Evolutionary conservation across 2,888 invertebrate species (phyloP), one percentile per base, ranked within the genome.

Genomic region (Deroplatys truncata): DNA sequence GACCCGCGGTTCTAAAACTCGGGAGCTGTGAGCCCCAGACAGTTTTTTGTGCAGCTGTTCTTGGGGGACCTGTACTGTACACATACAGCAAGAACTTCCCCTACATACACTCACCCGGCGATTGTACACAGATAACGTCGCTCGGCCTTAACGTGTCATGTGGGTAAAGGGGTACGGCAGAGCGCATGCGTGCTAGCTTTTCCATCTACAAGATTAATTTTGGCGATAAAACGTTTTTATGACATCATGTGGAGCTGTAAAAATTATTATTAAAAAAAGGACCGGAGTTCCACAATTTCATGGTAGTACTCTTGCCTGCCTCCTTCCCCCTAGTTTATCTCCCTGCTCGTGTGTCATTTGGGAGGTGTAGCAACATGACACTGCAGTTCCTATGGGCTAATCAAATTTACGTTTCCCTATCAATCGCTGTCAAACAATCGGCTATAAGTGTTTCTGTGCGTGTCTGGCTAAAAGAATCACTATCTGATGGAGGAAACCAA

Each of bases 181-280:
- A 20, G 5, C 56, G 25, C 56, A 20, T 72, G 56, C 56, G 56
- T 72, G 56, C 56, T 72, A 72, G 56, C 84, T 16, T 15, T 87
- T 35, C 56, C 83, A 31, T 82, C 83, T 83, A 35, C 25, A 87
- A 87, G 83, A 72, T 87, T 83, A 87, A 87, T 87, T 29, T 87
- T 35, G n/a, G 28, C 35, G 87, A 87, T 87, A 83, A 35, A 87
- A 87, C 83, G 83, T 83, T 87, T 72, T 87, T 87, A 87, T 35
- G 87, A 82, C 87, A 87, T 87, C 83, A n/a, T 83, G 82, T n/a
- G 87, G 87, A 82, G 87, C 83, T 87, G 87, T 87, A 87, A 87
- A 72, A 87, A 87, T 87, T 87, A 87, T 87, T 87, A 86, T 82
- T 87, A 25, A n/a, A 87, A 87, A 87, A 87, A 87, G 43, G 43